A percentile compares a stretch with the other conserved stretches of the same genome.
These are phyloP conservation scores for Pemphigus obesinymphae DNA, from an alignment of 1,140 invertebrate genomes.

Conservation along the genomic window DNA sequence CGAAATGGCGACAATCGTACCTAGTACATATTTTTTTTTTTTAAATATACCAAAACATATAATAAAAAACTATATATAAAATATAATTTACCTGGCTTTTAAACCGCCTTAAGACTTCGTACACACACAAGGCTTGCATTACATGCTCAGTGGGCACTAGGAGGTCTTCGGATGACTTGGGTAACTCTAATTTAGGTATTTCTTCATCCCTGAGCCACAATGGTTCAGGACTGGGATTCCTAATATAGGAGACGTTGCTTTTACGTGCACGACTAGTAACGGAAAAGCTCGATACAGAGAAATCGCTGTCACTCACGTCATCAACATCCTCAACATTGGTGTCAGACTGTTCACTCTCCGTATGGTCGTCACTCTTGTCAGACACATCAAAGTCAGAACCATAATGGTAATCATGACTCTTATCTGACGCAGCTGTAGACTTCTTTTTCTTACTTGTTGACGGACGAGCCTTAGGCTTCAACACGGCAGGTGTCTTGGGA, in stretches of 20 bases:
- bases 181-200: conserved; percentile 70
- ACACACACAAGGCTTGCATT: conserved; percentile 77
- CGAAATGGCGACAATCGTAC: conserved; percentile 88
- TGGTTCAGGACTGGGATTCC: conserved; percentile 76
- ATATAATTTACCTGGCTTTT: conserved; percentile 58
- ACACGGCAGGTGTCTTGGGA: conserved; percentile 48
- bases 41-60: not conserved
- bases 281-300: conserved; percentile 73
- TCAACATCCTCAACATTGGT: conserved; percentile 62
- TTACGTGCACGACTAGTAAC: conserved; percentile 63
- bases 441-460: conserved; percentile 49
- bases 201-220: conserved; percentile 75
- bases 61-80: not conserved
- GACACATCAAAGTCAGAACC: conserved; percentile 82
- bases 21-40: not conserved
- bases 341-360: conserved; percentile 61
- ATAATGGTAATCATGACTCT: conserved; percentile 83
- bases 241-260: conserved; percentile 50
- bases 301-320: conserved; percentile 74
- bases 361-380: conserved; percentile 70
- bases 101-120: conserved; percentile 91
- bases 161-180: conserved; percentile 85
- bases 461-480: conserved; percentile 52
- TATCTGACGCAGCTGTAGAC: conserved; percentile 59
- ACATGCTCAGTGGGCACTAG: conserved; percentile 72